These are phyloP conservation scores for Anableps anableps DNA, from an alignment of 2,797 vertebrate species.

Conservation along the genomic window DNA sequence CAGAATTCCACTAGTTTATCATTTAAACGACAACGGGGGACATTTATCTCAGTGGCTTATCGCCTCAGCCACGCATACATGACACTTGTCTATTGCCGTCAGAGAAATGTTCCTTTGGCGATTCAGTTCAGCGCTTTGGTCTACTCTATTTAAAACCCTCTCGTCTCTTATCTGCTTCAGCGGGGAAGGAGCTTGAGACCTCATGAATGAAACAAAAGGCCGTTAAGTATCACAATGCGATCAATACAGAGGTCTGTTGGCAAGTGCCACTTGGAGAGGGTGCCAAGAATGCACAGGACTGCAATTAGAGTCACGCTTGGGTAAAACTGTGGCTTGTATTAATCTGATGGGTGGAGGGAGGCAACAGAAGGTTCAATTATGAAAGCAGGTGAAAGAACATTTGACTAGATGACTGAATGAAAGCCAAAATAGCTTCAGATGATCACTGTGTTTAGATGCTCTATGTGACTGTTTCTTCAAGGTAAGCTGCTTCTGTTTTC, in stretches of 20 bases:
- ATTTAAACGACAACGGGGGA: constrained; percentile 73
- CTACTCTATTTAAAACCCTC: constrained; percentile 59
- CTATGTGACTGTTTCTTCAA: constrained; percentile 21
- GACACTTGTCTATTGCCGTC: constrained; percentile 68
- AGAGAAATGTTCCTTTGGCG: constrained; percentile 58
- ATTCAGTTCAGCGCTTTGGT: constrained; percentile 54
- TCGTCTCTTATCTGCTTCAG: constrained; percentile 56
- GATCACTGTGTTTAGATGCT: background rate
- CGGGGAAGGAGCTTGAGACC: constrained; percentile 51
- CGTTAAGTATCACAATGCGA: constrained; percentile 52
- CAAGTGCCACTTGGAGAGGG: constrained; percentile 58
- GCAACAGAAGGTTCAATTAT: constrained; percentile 9
- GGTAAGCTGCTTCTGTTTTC: constrained; percentile 4
- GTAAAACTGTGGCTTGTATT: constrained; percentile 40
- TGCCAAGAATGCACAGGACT: constrained; percentile 50
- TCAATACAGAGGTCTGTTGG: constrained; percentile 62
- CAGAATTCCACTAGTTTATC: constrained; percentile 74
- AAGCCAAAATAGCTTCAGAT: constrained; percentile 16
- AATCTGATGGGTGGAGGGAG: constrained; percentile 16
- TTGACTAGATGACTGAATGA: constrained; percentile 36
- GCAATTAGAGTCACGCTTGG: constrained; percentile 40
- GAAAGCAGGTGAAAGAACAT: constrained; percentile 15
- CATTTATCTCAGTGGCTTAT: constrained; percentile 75
- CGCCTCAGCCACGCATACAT: constrained; percentile 51
- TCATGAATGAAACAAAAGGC: constrained; percentile 76